Evolutionary conservation across 2,888 invertebrate species (phyloP).

Genomic region (Tillus elongatus): DNA sequence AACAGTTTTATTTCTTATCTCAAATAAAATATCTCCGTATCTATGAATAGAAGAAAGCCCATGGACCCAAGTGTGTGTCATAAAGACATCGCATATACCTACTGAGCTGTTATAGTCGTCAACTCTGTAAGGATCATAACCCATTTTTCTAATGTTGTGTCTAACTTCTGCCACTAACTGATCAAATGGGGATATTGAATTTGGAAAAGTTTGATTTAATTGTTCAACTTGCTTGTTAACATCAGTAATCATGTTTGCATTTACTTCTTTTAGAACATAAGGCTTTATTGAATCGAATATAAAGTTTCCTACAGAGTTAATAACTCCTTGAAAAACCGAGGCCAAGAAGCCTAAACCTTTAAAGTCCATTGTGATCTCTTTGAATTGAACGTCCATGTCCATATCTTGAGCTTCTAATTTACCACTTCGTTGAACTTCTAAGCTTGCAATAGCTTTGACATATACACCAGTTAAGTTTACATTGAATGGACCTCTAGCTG

Average conservation of each 20-base stretch:
- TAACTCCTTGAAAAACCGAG: slow-evolving; percentile 54
- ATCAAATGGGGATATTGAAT: slow-evolving; percentile 78
- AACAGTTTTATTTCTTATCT: slow-evolving; percentile 62
- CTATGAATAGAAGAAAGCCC: slow-evolving; percentile 76
- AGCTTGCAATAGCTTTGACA: slow-evolving; percentile 57
- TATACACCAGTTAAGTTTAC: slow-evolving; percentile 64
- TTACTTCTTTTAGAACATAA: slow-evolving; percentile 68
- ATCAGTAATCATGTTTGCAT: slow-evolving; percentile 61
- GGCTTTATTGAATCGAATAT: slow-evolving; percentile 84
- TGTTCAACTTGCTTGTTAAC: slow-evolving; percentile 66
- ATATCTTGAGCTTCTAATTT: slow-evolving; percentile 69
- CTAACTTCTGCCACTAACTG: slow-evolving; percentile 69
- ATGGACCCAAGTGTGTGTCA: slow-evolving; percentile 67
- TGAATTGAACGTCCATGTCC: slow-evolving; percentile 68
- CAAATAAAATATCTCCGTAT: slow-evolving; percentile 66
- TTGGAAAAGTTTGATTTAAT: slow-evolving; percentile 66
- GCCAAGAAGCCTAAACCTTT: slow-evolving; percentile 73
- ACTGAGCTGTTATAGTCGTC: slow-evolving; percentile 63
- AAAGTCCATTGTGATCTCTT: slow-evolving; percentile 69
- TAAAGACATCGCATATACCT: slow-evolving; percentile 59
- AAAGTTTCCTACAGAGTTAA: slow-evolving; percentile 73
- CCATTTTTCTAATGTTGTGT: slow-evolving; percentile 54
- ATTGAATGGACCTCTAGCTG: slow-evolving; percentile 66
- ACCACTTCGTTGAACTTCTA: slow-evolving; percentile 66
- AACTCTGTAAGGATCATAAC: slow-evolving; percentile 67